Evolutionary conservation across 2,797 vertebrate genomes (phyloP).

Genomic region (Phrynocephalus vlangalii): DNA sequence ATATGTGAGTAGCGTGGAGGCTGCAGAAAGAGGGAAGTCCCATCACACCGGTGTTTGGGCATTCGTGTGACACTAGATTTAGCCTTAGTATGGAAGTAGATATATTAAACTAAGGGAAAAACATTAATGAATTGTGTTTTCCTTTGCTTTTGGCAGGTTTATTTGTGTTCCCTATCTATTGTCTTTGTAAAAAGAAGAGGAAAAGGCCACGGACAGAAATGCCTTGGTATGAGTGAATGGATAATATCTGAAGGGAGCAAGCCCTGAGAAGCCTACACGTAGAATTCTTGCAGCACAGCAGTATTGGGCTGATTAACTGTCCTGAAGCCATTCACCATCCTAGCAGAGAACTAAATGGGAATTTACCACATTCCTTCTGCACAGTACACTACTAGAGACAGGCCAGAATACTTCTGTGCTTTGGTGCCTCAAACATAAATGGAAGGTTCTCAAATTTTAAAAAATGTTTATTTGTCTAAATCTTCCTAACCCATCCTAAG

Average conservation of each 20-base stretch:
- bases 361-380: conserved; percentile 57
- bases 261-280: conserved; percentile 63
- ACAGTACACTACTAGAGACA: conserved; percentile 68
- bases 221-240: conserved; percentile 76
- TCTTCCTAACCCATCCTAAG: conserved; percentile 27
- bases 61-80: background rate
- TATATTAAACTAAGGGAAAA: too few relatives aligned
- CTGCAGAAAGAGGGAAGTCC: background rate
- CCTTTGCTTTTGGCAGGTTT: conserved; percentile 82
- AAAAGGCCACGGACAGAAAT: conserved; percentile 88
- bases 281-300: conserved; percentile 61
- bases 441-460: conserved; percentile 53
- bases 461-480: conserved; percentile 74
- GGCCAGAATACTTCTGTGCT: conserved; percentile 71
- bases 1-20: background rate
- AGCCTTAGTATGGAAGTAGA: background rate
- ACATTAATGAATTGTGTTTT: conserved; percentile 1
- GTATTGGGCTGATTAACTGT: conserved; percentile 60
- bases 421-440: conserved; percentile 72
- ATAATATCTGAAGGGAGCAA: conserved; percentile 49
- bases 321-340: conserved; percentile 45
- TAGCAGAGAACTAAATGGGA: conserved; percentile 53
- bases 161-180: conserved; percentile 95
- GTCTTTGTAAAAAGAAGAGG: conserved; percentile 95
- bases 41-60: background rate